Evolutionary conservation across 2,113 vertebrate species (phyloP), one percentile per base, ranked within the genome.

Genomic region (Enhydra lutris): DNA sequence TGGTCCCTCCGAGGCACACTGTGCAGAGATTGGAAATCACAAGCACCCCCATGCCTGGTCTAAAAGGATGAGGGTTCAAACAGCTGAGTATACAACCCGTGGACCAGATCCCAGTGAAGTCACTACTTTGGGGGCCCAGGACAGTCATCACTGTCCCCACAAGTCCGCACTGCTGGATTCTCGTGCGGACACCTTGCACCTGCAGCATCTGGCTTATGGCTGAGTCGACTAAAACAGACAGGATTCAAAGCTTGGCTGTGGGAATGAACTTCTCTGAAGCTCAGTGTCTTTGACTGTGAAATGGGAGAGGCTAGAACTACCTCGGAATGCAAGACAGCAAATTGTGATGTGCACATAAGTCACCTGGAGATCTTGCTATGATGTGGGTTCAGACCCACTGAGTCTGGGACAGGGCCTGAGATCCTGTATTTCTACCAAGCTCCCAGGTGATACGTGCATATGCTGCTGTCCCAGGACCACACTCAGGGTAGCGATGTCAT

Each of bases 71-170:
- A 69, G 95, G 50, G 34, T 81, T 95, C 83, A 93, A 95, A 84
- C 71, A 91, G 34, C 76, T 96, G 89, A 96, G 65, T 96, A 95
- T 47, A 97, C 39, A 95, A 26, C 36, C 20, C 15, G 31, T 87
- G 95, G 94, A 74, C 57, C 67, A 26, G 50, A 39, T 85, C 94
- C 88, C 76, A 80, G 81, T 97, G 96, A 98, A 93, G 93, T 97
- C 89, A 96, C 93, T 73, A 84, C 76, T 29, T 78, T 84, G 67
- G 79, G 90, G 92, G 26, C 91, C 74, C 73, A 15, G 74, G 45
- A 89, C 94, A 97, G 93, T 96, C 98, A 93, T 93, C 96, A 97
- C 96, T 95, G 88, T 91, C 85, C 78, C 93, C 3, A 4, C 84
- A 95, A 69, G 83, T 95, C 96, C 85, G 10, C 12, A 45, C 74